These are phyloP conservation scores for Himalopsyche kuldschensis DNA, from an alignment of 2,888 invertebrate genomes.

Conservation along the genomic window DNA sequence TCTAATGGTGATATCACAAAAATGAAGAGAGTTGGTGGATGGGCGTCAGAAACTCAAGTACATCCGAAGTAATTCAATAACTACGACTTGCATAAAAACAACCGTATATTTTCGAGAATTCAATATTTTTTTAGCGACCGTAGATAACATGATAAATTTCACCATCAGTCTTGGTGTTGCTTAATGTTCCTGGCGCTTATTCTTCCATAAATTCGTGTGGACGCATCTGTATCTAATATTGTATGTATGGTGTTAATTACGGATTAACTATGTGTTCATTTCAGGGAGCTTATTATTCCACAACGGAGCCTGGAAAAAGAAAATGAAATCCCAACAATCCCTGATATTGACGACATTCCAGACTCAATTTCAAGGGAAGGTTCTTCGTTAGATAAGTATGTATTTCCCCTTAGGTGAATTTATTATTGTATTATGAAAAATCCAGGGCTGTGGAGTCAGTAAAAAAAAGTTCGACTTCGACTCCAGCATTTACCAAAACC, in stretches of 20 bases:
- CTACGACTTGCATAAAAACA: neutral
- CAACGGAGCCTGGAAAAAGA: constrained; percentile 53
- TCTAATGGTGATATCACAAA: constrained; percentile 10
- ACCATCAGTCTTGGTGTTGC: too few relatives aligned
- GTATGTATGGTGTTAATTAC: too few relatives aligned
- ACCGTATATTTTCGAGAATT: neutral
- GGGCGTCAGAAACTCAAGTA: constrained; percentile 55
- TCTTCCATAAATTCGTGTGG: too few relatives aligned
- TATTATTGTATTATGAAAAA: too few relatives aligned
- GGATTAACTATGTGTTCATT: too few relatives aligned
- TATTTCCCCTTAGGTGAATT: neutral
- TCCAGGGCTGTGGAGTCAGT: too few relatives aligned
- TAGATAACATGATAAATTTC: too few relatives aligned
- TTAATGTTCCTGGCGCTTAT: too few relatives aligned
- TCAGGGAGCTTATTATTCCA: constrained; percentile 53
- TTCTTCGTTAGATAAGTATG: constrained; percentile 17
- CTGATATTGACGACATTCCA: constrained; percentile 56
- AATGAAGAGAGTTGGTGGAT: constrained; percentile 52
- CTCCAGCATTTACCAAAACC: too few relatives aligned
- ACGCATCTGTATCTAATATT: too few relatives aligned
- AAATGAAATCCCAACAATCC: constrained; percentile 58
- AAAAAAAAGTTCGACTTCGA: too few relatives aligned
- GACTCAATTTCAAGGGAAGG: constrained; percentile 54
- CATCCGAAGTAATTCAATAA: constrained; percentile 49
- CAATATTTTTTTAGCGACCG: constrained; percentile 38